These are phyloP conservation scores for Chlorospingus flavigularis DNA, from an alignment of 2,797 vertebrate genomes.

Conservation along the genomic window DNA sequence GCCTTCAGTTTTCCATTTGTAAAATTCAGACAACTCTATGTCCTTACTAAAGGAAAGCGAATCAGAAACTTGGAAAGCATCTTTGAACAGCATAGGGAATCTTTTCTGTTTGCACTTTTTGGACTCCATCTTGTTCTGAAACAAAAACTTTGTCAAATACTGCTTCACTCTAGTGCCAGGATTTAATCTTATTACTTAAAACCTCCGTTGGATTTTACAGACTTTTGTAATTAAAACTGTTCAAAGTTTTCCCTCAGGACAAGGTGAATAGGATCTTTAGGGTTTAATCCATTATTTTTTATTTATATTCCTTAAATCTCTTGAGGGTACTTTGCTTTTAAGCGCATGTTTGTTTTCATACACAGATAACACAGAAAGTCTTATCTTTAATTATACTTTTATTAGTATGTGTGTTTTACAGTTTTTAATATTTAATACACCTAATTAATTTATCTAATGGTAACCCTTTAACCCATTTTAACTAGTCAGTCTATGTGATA, in stretches of 20 bases:
- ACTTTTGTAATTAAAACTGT: slow-evolving; percentile 22
- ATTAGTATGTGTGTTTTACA: neutral
- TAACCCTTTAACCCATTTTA: neutral
- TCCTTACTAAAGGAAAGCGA: neutral
- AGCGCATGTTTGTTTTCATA: neutral
- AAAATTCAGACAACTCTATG: neutral
- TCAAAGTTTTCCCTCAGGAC: neutral
- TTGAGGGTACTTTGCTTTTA: neutral
- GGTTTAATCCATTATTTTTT: neutral
- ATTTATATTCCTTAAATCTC: neutral
- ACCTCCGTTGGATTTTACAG: neutral
- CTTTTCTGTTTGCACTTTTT: neutral
- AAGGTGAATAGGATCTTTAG: slow-evolving; percentile 11
- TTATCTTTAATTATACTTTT: neutral
- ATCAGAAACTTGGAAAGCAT: neutral
- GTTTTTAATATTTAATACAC: neutral
- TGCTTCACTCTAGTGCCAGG: neutral
- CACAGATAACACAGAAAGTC: neutral
- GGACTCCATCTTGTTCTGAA: neutral
- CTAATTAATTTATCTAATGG: neutral
- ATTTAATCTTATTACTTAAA: slow-evolving; percentile 17
- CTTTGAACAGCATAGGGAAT: neutral
- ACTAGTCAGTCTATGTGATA: neutral
- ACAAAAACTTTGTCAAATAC: neutral
- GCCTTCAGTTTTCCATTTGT: neutral